phyloP scores from a whole-genome alignment of 1,140 invertebrate species.

The Drosophila insularis region DNA sequence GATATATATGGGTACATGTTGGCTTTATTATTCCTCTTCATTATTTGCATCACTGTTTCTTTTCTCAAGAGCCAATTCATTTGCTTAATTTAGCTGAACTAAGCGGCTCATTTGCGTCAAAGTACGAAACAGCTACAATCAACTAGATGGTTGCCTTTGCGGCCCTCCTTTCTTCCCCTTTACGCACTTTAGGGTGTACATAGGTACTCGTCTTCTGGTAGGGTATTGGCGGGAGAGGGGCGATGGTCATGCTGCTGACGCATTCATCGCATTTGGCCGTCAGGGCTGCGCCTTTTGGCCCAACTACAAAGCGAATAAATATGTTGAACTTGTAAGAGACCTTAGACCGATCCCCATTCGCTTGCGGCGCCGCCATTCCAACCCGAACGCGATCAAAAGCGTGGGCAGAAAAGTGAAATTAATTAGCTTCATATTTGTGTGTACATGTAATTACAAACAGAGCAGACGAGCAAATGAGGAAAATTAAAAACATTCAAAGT shows the following conservation, averaged over 20 bases:
- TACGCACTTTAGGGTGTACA: conserved; percentile 59
- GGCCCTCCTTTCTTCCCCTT: conserved; percentile 2
- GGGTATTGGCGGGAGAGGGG: background rate
- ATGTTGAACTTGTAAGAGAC: conserved; percentile 70
- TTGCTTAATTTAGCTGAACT: conserved; percentile 67
- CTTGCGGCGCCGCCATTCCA: too few relatives aligned
- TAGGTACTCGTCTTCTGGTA: conserved; percentile 37
- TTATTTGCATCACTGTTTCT: conserved; percentile 35
- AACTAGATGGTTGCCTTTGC: background rate
- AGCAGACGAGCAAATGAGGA: conserved; percentile 20
- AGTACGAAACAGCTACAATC: conserved; percentile 38
- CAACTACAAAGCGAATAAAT: conserved; percentile 71
- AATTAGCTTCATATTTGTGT: conserved; percentile 65
- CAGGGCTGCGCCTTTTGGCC: conserved; percentile 38
- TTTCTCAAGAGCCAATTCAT: conserved; percentile 50
- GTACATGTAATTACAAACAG: conserved; percentile 74
- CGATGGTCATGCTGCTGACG: conserved; percentile 33
- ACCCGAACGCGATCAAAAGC: conserved; percentile 59
- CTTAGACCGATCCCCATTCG: conserved; percentile 32
- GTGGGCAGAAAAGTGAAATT: conserved; percentile 67
- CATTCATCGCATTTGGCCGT: conserved; percentile 35
- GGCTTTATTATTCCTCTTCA: conserved; percentile 8
- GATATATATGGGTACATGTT: background rate
- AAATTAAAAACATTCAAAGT: conserved; percentile 71
- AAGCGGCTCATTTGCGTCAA: conserved; percentile 75